These are phyloP conservation scores for Marmota monax DNA, from an alignment of 2,113 vertebrate genomes.

Conservation along the genomic window DNA sequence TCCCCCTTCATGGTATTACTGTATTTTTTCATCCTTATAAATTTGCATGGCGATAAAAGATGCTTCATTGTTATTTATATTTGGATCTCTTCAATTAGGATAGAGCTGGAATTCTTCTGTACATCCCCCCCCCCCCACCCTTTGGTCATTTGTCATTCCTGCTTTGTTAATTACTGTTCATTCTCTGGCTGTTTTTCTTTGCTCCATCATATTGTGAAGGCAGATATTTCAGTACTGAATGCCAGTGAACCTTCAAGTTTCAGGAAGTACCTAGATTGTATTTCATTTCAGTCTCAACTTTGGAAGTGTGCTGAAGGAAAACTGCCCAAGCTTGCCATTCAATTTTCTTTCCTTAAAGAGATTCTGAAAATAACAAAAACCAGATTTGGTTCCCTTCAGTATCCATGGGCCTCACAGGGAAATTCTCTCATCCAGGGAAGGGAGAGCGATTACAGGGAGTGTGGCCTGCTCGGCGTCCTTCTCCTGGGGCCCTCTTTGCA, in stretches of 20 bases:
- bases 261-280: not conserved
- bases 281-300: conserved; percentile 6
- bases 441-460: not conserved
- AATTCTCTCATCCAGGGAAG: not conserved
- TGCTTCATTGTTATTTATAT: not conserved
- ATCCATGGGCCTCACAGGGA: not conserved
- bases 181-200: not conserved
- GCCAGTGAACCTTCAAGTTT: not conserved
- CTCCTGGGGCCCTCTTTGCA: not conserved
- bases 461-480: not conserved
- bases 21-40: not conserved
- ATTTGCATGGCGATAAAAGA: conserved; percentile 7
- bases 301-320: conserved; percentile 10
- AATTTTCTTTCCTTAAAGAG: not conserved
- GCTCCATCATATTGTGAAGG: not conserved
- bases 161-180: not conserved
- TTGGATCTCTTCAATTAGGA: not conserved
- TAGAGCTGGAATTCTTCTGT: not conserved
- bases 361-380: conserved; percentile 29
- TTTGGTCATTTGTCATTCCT: not conserved
- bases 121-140: too few species aligned
- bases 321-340: conserved; percentile 11
- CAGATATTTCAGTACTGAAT: not conserved
- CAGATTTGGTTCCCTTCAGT: conserved; percentile 1
- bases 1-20: not conserved